Conservation (phyloP, 1,140 invertebrate genomes). For the Pogonomyrmex californicus region DNA sequence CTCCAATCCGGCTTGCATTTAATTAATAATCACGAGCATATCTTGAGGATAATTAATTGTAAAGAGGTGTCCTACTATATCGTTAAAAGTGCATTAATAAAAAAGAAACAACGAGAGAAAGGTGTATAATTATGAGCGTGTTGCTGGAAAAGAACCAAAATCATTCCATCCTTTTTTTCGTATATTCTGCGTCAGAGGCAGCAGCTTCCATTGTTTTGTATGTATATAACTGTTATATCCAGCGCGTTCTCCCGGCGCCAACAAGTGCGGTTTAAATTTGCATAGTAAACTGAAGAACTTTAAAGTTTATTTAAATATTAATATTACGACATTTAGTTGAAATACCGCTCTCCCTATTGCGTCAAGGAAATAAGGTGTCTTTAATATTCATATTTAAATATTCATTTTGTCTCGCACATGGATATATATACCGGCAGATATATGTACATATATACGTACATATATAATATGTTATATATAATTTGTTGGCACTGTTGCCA, state of each 20-base stretch:
- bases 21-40: conserved; percentile 80
- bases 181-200: conserved; percentile 11
- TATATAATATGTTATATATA: conserved; percentile 19
- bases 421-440: conserved; percentile 12
- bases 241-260: conserved; percentile 1
- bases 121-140: not conserved
- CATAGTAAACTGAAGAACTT: conserved; percentile 44
- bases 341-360: not conserved
- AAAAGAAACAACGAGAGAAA: conserved; percentile 7
- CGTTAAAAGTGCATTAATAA: conserved; percentile 70
- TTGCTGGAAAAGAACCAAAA: conserved; percentile 40
- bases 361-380: not conserved
- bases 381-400: conserved; percentile 5
- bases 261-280: conserved; percentile 41
- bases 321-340: conserved; percentile 2
- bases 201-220: conserved; percentile 21
- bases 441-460: not conserved
- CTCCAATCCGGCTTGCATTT: conserved; percentile 68
- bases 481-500: not conserved
- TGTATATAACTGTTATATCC: conserved; percentile 10
- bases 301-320: conserved; percentile 47
- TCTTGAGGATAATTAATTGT: conserved; percentile 65
- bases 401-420: not conserved
- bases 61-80: conserved; percentile 5
- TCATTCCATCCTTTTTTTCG: not conserved